phyloP scores from a whole-genome alignment of 2,113 vertebrate species.

The Embiotoca jacksoni region DNA sequence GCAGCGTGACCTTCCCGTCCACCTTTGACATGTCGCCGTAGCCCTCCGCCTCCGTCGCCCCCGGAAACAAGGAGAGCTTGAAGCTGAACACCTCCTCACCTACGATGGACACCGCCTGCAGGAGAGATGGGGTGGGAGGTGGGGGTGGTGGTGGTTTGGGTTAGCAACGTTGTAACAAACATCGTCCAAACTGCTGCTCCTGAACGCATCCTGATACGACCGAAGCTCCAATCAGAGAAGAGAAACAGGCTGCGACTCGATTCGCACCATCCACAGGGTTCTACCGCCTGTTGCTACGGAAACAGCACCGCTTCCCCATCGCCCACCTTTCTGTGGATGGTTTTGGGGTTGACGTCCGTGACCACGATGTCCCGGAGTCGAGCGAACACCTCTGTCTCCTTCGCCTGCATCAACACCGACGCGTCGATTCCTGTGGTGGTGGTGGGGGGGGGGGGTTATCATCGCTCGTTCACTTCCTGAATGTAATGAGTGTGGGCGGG shows the following conservation, averaged over 20 bases:
- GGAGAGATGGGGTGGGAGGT: neutral
- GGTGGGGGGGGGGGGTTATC: too few species aligned
- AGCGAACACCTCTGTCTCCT: constrained; percentile 88
- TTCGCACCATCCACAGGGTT: too few species aligned
- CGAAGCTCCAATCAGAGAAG: too few species aligned
- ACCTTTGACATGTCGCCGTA: constrained; percentile 92
- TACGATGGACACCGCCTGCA: constrained; percentile 93
- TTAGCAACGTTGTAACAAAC: neutral
- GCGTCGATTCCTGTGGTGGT: constrained; percentile 88
- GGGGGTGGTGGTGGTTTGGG: too few species aligned
- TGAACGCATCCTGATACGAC: too few species aligned
- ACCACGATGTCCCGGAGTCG: constrained; percentile 93
- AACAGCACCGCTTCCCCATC: neutral
- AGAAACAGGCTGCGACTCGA: too few species aligned
- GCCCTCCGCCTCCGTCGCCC: constrained; percentile 89
- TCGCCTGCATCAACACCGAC: constrained; percentile 88
- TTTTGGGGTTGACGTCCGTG: constrained; percentile 89
- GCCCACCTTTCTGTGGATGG: constrained; percentile 91
- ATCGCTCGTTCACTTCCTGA: too few species aligned
- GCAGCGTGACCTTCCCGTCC: constrained; percentile 90
- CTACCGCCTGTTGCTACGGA: neutral
- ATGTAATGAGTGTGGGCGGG: too few species aligned
- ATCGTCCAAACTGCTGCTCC: too few species aligned
- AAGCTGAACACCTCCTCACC: constrained; percentile 98
- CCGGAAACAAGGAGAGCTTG: constrained; percentile 88